These are phyloP conservation scores for Poecilobothrus nobilitatus DNA, from an alignment of 2,888 invertebrate species.

Conservation along the genomic window DNA sequence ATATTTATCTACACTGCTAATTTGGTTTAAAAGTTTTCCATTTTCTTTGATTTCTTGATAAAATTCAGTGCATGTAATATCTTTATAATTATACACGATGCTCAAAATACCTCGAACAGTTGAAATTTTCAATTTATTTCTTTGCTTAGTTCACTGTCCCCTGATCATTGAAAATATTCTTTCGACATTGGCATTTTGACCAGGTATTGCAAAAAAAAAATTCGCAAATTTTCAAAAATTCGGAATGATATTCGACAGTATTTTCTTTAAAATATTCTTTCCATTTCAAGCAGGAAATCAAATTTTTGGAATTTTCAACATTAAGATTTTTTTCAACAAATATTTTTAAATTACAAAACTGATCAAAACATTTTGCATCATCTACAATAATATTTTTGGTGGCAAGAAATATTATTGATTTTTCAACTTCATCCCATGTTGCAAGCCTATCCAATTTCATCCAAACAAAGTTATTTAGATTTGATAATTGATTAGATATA, in stretches of 20 bases:
- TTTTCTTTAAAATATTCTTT: slow-evolving; percentile 2
- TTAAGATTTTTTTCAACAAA: background rate
- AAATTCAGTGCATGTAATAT: background rate
- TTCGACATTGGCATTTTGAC: background rate
- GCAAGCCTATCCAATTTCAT: too few relatives aligned
- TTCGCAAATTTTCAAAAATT: background rate
- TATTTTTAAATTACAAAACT: background rate
- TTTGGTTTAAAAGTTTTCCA: background rate
- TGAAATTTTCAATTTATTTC: background rate
- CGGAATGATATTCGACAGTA: background rate
- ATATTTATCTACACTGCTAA: too few relatives aligned
- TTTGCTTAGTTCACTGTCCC: background rate
- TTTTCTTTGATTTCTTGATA: background rate
- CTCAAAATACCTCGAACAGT: background rate
- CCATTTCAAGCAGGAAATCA: background rate
- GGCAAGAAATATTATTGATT: too few relatives aligned
- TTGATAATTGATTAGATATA: too few relatives aligned
- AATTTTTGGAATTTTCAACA: background rate
- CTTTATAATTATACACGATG: background rate
- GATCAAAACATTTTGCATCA: background rate
- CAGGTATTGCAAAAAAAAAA: background rate
- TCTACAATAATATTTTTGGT: too few relatives aligned
- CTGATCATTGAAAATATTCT: background rate
- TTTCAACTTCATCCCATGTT: too few relatives aligned
- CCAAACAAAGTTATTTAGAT: too few relatives aligned